These are phyloP conservation scores for Avahi laniger DNA, from an alignment of 2,797 vertebrate species.

Conservation along the genomic window DNA sequence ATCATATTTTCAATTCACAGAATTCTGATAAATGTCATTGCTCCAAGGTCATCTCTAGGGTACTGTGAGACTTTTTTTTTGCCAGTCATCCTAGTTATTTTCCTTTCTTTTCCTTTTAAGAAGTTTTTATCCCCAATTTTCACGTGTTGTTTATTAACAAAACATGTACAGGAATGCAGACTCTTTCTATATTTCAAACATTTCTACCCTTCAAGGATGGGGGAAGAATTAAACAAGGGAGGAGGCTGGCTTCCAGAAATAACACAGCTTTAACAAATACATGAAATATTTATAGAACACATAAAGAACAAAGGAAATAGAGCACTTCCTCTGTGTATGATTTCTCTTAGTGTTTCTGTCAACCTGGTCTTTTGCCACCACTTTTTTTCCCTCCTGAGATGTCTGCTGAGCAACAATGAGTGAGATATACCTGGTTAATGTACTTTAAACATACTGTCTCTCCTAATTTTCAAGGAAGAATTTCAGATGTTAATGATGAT, in stretches of 20 bases:
- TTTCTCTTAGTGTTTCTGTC: conserved; percentile 65
- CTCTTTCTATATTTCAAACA: conserved; percentile 79
- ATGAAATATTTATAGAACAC: conserved; percentile 84
- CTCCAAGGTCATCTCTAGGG: background rate
- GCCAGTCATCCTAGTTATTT: conserved; percentile 63
- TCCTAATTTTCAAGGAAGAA: background rate
- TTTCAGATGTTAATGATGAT: background rate
- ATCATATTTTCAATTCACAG: background rate
- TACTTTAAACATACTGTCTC: background rate
- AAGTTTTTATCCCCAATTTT: conserved; percentile 74
- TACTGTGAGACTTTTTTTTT: conserved; percentile 2
- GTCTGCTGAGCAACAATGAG: background rate
- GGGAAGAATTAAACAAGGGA: conserved; percentile 80
- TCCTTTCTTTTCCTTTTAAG: conserved; percentile 66
- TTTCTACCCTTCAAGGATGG: conserved; percentile 78
- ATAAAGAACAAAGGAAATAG: conserved; percentile 83
- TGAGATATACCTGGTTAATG: background rate
- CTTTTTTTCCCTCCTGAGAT: background rate
- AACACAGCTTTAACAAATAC: conserved; percentile 84
- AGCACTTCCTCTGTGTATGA: conserved; percentile 76
- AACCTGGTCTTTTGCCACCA: background rate
- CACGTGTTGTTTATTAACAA: conserved; percentile 81
- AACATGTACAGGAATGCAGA: conserved; percentile 78
- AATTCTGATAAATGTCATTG: background rate
- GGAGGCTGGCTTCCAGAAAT: conserved; percentile 83